A percentile compares a stretch with the other conserved stretches of the same genome.
Evolutionary conservation across 2,113 vertebrate species (phyloP).

Genomic region (Austrofundulus limnaeus): DNA sequence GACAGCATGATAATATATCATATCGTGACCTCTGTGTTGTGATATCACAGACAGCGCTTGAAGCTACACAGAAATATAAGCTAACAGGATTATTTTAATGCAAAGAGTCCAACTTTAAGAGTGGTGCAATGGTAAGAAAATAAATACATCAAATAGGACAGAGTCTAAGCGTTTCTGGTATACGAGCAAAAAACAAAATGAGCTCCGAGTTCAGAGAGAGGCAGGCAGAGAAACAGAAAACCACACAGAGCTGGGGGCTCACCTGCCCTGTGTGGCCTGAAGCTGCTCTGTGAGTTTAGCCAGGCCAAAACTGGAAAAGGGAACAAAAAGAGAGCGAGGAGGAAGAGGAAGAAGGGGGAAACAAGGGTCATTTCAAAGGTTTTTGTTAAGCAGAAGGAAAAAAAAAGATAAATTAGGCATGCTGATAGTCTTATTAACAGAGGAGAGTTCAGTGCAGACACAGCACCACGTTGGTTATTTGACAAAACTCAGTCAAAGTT

Average conservation of each 20-base stretch:
- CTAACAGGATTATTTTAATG: background rate
- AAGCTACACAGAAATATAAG: too few species aligned
- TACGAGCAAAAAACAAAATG: background rate
- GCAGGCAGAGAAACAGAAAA: constrained; percentile 29
- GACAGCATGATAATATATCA: too few species aligned
- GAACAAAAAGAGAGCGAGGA: constrained; percentile 20
- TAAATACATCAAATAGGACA: too few species aligned
- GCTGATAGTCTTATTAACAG: too few species aligned
- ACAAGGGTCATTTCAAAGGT: constrained; percentile 18
- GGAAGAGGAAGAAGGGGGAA: constrained; percentile 8
- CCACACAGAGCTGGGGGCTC: constrained; percentile 65
- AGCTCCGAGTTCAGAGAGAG: background rate
- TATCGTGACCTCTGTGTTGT: too few species aligned
- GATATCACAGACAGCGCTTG: too few species aligned
- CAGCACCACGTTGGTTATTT: background rate
- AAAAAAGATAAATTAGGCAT: constrained; percentile 9
- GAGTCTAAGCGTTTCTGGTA: background rate
- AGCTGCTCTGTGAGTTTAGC: constrained; percentile 83
- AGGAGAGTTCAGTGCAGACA: background rate
- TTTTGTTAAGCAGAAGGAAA: constrained; percentile 11
- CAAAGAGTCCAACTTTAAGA: background rate
- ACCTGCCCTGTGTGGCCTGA: constrained; percentile 82
- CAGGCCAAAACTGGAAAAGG: constrained; percentile 73
- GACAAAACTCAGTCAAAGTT: constrained; percentile 1
- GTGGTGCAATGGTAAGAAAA: background rate